Evolutionary conservation across 2,888 invertebrate genomes (phyloP), one percentile per base, ranked within the genome.

Genomic region (Cheilosia urbana): DNA sequence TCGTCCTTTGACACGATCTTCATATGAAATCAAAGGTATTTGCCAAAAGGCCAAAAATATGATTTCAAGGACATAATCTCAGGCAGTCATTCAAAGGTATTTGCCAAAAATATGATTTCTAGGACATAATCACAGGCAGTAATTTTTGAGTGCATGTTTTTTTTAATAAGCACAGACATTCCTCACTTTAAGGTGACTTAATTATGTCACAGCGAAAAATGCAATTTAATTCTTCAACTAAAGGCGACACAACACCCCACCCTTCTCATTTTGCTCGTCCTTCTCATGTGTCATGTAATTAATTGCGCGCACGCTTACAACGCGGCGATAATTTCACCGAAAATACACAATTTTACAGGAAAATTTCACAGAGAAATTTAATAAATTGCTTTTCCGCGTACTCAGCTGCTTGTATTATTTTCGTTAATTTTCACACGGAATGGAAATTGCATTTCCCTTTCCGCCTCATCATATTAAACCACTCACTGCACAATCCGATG

Each of bases 381-480:
- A 71, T 75, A 84, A 84, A 79, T 84, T 71, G 79, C 79, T 53
- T 79, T 84, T 79, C 69, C 73, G 37, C 60, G 73, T 55, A 57
- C 37, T 77, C 68, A 65, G 47, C 79, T 27, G 27, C 27, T 27
- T 27, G 27, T 27, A 1, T 6, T 27, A 27, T 27, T 27, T 66
- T 75, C 79, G 75, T 84, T 79, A 79, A 84, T 79, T 51, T 84
- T 75, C 40, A 37, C 68, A 62, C 47, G 69, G 80, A 76, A 42
- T 80, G 84, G 55, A 75, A 84, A 79, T 79, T 84, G 75, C 69
- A 84, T 80, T 84, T 75, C 47, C 60, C 75, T 75, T 63, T 21
- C 30, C 69, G 72, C 73, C 45, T 57, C 83, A 63, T 78, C 78
- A 78, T 57, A 63, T 63, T 72, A 66, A 73, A 66, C 65, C 75